phyloP scores from a whole-genome alignment of 1,140 invertebrate species.

The Polypedilum pembai region DNA sequence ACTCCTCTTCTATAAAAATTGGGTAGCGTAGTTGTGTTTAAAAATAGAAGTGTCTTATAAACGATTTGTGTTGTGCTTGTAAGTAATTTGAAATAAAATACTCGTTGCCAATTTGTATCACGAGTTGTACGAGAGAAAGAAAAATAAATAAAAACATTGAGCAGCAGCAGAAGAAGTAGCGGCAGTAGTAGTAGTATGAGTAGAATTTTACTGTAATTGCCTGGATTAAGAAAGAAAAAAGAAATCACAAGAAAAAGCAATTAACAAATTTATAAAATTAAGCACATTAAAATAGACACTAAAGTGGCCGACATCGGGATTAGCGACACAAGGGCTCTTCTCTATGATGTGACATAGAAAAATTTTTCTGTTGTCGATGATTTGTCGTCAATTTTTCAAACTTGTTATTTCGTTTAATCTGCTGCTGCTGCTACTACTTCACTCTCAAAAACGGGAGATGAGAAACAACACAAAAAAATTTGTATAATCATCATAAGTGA shows the following conservation, averaged over 20 bases:
- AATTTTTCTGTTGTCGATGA: neutral
- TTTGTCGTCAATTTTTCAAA: conserved; percentile 18
- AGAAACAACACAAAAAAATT: neutral
- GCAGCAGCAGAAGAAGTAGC: neutral
- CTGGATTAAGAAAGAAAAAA: neutral
- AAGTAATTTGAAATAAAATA: conserved; percentile 20
- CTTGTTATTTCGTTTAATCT: neutral
- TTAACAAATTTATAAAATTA: conserved; percentile 10
- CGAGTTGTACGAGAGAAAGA: neutral
- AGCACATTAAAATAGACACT: too few species aligned
- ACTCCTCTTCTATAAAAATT: neutral
- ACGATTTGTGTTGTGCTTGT: neutral
- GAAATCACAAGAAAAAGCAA: neutral
- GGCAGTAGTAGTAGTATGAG: neutral
- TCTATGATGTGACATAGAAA: too few species aligned
- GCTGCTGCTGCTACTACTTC: neutral
- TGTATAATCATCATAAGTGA: neutral
- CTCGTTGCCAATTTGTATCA: conserved; percentile 16
- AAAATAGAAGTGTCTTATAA: conserved; percentile 13
- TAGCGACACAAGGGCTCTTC: too few species aligned
- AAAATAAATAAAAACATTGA: neutral
- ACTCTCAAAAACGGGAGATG: neutral
- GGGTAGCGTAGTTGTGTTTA: conserved; percentile 10
- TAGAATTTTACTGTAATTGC: neutral
- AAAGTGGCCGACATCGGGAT: neutral